A percentile compares a stretch with the other conserved stretches of the same genome.
phyloP scores from a whole-genome alignment of 1,140 invertebrate genomes.

The Pogonus chalceus region DNA sequence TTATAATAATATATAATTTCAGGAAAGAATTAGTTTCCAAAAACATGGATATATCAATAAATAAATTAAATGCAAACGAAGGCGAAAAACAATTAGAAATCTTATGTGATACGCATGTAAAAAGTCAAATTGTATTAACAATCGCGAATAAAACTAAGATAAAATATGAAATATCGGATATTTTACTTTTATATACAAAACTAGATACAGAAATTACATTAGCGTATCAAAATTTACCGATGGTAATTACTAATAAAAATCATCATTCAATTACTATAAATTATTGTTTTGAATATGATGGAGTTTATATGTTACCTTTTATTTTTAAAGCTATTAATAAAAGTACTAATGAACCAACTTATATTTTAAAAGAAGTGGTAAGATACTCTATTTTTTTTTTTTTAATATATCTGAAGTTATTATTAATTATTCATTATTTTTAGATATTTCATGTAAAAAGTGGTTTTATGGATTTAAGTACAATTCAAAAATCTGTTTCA shows the following conservation, averaged over 20 bases:
- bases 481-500: no score
- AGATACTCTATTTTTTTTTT: no score
- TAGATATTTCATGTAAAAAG: no score
- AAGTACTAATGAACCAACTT: neutral
- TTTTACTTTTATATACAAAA: neutral
- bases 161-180: neutral
- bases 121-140: neutral
- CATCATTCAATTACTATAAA: neutral
- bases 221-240: neutral
- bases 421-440: no score
- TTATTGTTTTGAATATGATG: neutral
- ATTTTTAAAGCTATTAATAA: slow-evolving; percentile 3
- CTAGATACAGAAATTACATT: neutral
- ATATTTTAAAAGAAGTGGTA: slow-evolving; percentile 5
- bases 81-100: neutral
- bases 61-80: neutral
- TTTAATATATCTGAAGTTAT: no score
- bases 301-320: neutral
- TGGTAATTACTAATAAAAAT: neutral
- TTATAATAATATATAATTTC: neutral
- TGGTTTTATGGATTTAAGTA: no score
- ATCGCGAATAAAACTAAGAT: neutral
- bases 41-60: neutral
- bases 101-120: neutral
- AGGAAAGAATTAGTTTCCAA: neutral